phyloP scores from a whole-genome alignment of 2,797 vertebrate genomes.

The Sebastes jordani region DNA sequence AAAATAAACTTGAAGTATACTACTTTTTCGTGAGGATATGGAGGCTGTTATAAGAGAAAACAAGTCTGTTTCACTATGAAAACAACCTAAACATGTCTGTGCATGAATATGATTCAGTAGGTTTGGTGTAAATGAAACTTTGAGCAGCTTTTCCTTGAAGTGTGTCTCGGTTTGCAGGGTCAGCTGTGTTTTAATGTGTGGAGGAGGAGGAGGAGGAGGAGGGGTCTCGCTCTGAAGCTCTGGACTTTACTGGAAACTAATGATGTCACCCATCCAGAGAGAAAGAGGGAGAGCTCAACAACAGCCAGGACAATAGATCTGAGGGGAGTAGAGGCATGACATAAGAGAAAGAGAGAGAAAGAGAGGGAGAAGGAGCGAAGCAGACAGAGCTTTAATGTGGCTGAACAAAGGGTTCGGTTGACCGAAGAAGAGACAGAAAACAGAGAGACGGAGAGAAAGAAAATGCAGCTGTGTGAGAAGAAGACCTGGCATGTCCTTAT shows the following conservation, averaged over 20 bases:
- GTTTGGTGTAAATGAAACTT: slow-evolving; percentile 1
- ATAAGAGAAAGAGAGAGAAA: slow-evolving; percentile 43
- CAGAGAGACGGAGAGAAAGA: not conserved
- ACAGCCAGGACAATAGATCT: slow-evolving; percentile 69
- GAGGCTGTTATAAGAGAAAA: not conserved
- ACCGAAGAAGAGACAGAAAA: slow-evolving; percentile 22
- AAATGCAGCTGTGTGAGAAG: slow-evolving; percentile 37
- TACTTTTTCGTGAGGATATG: not conserved
- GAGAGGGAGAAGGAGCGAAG: slow-evolving; percentile 18
- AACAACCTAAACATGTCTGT: not conserved
- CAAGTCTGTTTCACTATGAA: not conserved
- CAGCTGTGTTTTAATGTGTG: slow-evolving; percentile 37
- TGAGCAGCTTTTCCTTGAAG: slow-evolving; percentile 25
- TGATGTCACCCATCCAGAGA: slow-evolving; percentile 73
- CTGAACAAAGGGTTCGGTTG: slow-evolving; percentile 60
- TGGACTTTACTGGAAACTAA: slow-evolving; percentile 77
- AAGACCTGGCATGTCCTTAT: slow-evolving; percentile 4
- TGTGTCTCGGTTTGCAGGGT: slow-evolving; percentile 4
- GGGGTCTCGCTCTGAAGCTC: slow-evolving; percentile 39
- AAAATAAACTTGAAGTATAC: too few relatives aligned
- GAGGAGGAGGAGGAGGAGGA: slow-evolving; percentile 11
- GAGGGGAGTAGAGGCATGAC: slow-evolving; percentile 65
- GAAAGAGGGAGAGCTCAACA: slow-evolving; percentile 45
- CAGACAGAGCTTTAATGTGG: slow-evolving; percentile 48
- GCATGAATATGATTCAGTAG: not conserved